Evolutionary conservation across 2,113 vertebrate species (phyloP).

Genomic region (Arenaria interpres): DNA sequence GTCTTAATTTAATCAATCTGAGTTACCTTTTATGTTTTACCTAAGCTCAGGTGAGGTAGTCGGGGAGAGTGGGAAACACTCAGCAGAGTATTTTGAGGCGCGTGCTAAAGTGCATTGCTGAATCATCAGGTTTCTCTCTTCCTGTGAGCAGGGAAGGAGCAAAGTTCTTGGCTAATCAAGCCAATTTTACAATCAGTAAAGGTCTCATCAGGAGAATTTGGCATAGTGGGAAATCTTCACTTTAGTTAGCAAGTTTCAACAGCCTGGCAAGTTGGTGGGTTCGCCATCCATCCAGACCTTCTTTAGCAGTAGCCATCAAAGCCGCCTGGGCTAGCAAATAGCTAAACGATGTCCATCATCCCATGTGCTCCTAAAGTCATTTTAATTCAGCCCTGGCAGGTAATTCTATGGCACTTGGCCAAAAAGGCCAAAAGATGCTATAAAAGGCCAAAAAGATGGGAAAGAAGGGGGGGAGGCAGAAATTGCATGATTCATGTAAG

Average conservation of each 20-base stretch:
- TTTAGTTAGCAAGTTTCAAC: neutral
- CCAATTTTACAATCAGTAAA: neutral
- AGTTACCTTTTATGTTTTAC: neutral
- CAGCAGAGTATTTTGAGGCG: neutral
- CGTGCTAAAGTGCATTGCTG: neutral
- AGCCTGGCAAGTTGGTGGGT: neutral
- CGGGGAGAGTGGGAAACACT: neutral
- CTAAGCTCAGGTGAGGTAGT: neutral
- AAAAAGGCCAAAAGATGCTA: neutral
- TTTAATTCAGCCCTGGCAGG: neutral
- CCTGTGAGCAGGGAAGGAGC: neutral
- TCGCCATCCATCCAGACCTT: neutral
- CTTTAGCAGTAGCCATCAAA: neutral
- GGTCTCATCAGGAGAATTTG: neutral
- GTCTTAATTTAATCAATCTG: neutral
- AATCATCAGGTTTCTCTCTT: neutral
- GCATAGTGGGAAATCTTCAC: neutral
- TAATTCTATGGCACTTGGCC: neutral
- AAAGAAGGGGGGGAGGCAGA: neutral
- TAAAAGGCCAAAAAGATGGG: neutral
- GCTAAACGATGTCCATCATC: neutral
- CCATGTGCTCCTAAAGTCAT: neutral
- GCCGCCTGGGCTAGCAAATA: neutral
- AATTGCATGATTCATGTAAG: neutral
- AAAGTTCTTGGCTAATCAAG: neutral